Evolutionary conservation across 2,888 invertebrate species (phyloP).

Genomic region (Gymnocheta viridis): DNA sequence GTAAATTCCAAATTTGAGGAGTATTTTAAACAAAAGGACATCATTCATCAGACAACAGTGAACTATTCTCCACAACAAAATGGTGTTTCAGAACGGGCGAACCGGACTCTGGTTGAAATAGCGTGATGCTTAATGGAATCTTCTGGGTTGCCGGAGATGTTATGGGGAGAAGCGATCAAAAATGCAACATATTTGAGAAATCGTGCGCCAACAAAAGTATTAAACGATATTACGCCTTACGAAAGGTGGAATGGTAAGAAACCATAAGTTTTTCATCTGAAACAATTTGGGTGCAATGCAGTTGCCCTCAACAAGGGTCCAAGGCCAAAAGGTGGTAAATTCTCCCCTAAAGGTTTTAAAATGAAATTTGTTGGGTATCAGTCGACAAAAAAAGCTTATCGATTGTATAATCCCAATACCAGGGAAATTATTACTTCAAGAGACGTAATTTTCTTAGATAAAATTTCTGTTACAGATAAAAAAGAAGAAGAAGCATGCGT

Average conservation of each 20-base stretch:
- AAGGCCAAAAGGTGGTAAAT: not conserved
- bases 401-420: not conserved
- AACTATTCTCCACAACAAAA: conserved; percentile 71
- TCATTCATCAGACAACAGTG: conserved; percentile 63
- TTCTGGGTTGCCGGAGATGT: conserved; percentile 64
- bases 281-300: not conserved
- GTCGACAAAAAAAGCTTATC: not conserved
- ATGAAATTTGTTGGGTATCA: conserved; percentile 1
- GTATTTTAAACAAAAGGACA: conserved; percentile 45
- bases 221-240: not conserved
- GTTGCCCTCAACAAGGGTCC: not conserved
- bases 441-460: not conserved
- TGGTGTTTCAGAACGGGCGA: conserved; percentile 68
- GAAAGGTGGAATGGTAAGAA: not conserved
- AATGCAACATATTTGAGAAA: not conserved
- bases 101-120: conserved; percentile 72
- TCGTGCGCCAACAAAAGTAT: not conserved
- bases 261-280: not conserved
- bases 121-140: conserved; percentile 74
- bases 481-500: not conserved
- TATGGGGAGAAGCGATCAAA: not conserved
- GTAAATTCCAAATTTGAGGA: conserved; percentile 35
- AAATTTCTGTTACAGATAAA: not conserved
- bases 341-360: not conserved
- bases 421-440: not conserved